Evolutionary conservation across 2,888 invertebrate species (phyloP).

Genomic region (Lordiphosa andalusiaca): DNA sequence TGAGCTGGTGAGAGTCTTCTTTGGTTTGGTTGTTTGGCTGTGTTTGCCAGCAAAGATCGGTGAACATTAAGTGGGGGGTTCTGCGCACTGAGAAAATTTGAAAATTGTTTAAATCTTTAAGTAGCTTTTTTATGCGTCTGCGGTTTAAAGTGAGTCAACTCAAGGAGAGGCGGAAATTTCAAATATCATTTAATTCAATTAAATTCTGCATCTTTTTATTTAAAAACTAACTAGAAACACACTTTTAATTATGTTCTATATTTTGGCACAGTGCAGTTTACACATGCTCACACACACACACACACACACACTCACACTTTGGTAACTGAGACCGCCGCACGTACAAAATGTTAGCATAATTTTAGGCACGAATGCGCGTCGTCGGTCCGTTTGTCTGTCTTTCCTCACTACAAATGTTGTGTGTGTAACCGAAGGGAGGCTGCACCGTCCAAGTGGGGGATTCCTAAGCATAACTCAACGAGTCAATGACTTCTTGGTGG

Average conservation of each 20-base stretch:
- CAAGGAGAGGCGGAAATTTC: too few species aligned
- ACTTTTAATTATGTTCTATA: too few species aligned
- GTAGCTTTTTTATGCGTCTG: too few species aligned
- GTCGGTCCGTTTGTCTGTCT: conserved; percentile 22
- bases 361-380: conserved; percentile 66
- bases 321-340: conserved; percentile 48
- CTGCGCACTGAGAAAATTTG: conserved; percentile 10
- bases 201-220: background rate
- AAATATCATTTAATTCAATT: too few species aligned
- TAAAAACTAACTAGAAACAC: too few species aligned
- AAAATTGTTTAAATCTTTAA: too few species aligned
- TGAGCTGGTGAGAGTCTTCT: conserved; percentile 14
- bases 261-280: too few species aligned
- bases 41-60: conserved; percentile 26
- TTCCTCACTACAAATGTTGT: conserved; percentile 46
- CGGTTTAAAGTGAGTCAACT: too few species aligned
- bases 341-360: conserved; percentile 70
- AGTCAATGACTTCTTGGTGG: conserved; percentile 79
- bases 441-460: conserved; percentile 18
- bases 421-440: conserved; percentile 36
- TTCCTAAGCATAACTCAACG: conserved; percentile 75
- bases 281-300: conserved; percentile 17
- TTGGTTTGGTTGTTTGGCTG: conserved; percentile 18
- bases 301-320: conserved; percentile 14
- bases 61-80: conserved; percentile 11